Evolutionary conservation across 2,888 invertebrate genomes (phyloP).

Genomic region (Andricus curvator): DNA sequence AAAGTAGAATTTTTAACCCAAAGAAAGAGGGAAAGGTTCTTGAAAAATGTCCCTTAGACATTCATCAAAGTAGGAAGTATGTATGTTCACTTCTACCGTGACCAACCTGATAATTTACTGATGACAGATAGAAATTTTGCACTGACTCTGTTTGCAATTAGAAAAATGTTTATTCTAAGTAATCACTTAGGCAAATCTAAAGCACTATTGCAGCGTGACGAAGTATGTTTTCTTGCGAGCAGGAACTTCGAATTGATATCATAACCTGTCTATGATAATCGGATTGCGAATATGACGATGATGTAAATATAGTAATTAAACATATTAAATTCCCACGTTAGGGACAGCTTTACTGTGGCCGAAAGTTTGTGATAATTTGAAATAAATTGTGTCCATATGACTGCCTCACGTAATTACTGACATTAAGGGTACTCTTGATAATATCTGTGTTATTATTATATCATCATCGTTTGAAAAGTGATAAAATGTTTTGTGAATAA

Average conservation of each 20-base stretch:
- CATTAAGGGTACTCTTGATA: conserved; percentile 47
- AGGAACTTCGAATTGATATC: conserved; percentile 9
- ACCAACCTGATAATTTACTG: not conserved
- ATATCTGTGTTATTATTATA: conserved; percentile 45
- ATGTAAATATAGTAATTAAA: conserved; percentile 51
- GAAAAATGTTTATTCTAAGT: conserved; percentile 9
- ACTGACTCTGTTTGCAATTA: not conserved
- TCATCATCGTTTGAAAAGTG: conserved; percentile 43
- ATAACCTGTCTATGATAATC: not conserved
- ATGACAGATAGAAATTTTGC: not conserved
- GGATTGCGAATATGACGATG: conserved; percentile 16
- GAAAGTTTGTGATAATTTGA: conserved; percentile 34
- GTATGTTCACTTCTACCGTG: too few species aligned
- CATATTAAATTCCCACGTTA: conserved; percentile 49
- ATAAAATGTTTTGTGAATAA: conserved; percentile 46
- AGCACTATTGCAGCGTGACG: not conserved
- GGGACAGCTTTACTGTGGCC: conserved; percentile 53
- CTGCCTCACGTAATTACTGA: conserved; percentile 51
- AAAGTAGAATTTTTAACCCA: too few species aligned
- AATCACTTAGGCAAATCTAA: not conserved
- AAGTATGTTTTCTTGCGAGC: conserved; percentile 1
- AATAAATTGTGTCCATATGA: conserved; percentile 48
- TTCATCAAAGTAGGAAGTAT: too few species aligned
- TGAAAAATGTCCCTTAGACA: too few species aligned
- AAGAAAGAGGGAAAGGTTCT: too few species aligned